A percentile compares a stretch with the other conserved stretches of the same genome.
These are phyloP conservation scores for Lepidochrysops patricia DNA, from an alignment of 2,888 invertebrate genomes.

Conservation along the genomic window DNA sequence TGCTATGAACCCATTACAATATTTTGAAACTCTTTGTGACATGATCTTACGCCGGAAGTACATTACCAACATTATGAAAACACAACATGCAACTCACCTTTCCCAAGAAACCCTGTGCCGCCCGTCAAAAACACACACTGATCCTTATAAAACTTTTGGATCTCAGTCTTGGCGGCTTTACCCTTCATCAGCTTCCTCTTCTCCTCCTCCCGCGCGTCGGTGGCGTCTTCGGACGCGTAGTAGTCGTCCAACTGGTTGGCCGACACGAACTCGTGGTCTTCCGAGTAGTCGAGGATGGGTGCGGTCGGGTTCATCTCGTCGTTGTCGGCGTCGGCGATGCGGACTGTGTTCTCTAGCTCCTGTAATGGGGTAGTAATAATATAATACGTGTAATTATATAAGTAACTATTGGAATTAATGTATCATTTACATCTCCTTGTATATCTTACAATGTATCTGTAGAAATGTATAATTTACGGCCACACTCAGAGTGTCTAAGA, in stretches of 20 bases:
- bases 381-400: too few relatives aligned
- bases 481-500: too few relatives aligned
- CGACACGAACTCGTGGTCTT: constrained; percentile 71
- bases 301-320: constrained; percentile 60
- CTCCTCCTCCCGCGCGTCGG: constrained; percentile 61
- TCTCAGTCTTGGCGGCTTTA: constrained; percentile 50
- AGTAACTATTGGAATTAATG: neutral
- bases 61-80: constrained; percentile 15
- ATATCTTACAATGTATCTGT: too few relatives aligned
- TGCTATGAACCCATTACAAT: neutral
- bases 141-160: constrained; percentile 55
- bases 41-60: neutral
- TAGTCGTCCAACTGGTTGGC: constrained; percentile 60
- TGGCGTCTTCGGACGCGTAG: constrained; percentile 61
- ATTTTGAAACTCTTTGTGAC: neutral
- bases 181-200: constrained; percentile 61
- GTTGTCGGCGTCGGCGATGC: constrained; percentile 49
- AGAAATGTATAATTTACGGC: too few relatives aligned
- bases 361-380: constrained; percentile 26
- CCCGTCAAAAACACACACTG: constrained; percentile 68
- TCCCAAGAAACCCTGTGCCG: constrained; percentile 65
- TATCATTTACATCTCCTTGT: too few relatives aligned
- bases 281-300: constrained; percentile 60
- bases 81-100: constrained; percentile 44
- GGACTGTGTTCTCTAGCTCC: constrained; percentile 55